Conservation (phyloP, 2,888 invertebrate genomes). For the Nymphalis urticae region DNA sequence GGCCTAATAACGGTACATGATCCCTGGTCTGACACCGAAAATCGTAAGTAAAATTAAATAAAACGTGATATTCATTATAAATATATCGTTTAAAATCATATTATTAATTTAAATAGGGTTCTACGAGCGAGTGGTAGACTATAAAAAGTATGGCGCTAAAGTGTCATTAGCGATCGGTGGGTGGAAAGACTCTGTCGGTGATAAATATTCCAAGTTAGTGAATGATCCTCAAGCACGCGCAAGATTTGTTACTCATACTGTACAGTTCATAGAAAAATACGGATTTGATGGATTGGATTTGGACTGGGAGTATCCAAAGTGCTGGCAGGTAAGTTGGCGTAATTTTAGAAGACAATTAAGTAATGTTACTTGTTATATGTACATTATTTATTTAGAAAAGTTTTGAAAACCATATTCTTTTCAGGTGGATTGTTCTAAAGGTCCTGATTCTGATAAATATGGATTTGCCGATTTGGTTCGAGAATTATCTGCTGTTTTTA, state of each 20-base stretch:
- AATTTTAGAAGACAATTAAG: not conserved
- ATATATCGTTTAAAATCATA: not conserved
- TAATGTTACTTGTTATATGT: not conserved
- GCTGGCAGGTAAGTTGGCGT: constrained; percentile 85
- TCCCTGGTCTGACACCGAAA: constrained; percentile 94
- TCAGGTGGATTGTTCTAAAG: constrained; percentile 91
- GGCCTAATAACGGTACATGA: constrained; percentile 91
- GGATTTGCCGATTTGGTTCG: constrained; percentile 88
- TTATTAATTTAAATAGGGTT: constrained; percentile 80
- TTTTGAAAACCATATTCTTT: constrained; percentile 34
- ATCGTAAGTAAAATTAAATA: constrained; percentile 81
- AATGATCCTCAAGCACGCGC: constrained; percentile 87
- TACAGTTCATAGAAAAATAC: constrained; percentile 89
- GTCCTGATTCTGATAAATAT: constrained; percentile 91
- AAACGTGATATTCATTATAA: not conserved
- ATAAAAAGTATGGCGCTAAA: constrained; percentile 90
- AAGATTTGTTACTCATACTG: constrained; percentile 87
- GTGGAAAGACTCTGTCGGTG: constrained; percentile 96
- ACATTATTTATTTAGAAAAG: not conserved
- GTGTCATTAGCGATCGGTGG: constrained; percentile 95
- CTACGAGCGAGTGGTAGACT: constrained; percentile 90
- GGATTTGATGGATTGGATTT: constrained; percentile 96
- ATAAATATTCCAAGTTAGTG: constrained; percentile 93
- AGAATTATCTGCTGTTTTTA: constrained; percentile 86
- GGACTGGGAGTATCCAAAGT: constrained; percentile 97